Conservation (phyloP, 2,888 invertebrate species). For the Synergus japonicus region DNA sequence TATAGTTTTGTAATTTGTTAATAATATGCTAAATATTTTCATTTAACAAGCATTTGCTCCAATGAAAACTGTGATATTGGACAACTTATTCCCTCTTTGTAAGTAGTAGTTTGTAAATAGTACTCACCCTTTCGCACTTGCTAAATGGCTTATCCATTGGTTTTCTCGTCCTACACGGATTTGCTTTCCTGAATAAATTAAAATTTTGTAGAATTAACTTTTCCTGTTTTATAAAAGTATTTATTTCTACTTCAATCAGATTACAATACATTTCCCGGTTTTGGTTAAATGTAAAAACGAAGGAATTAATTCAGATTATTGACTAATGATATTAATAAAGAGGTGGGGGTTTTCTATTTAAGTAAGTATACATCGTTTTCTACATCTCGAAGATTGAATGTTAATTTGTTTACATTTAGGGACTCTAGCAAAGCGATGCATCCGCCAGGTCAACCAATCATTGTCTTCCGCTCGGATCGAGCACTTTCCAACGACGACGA, state of each 20-base stretch:
- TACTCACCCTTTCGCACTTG: slow-evolving; percentile 1
- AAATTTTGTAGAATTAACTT: neutral
- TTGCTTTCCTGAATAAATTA: neutral
- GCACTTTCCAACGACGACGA: slow-evolving; percentile 89
- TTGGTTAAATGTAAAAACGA: neutral
- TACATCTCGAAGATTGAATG: neutral
- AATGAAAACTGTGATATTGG: slow-evolving; percentile 74
- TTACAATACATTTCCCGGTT: too few relatives aligned
- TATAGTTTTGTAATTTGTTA: slow-evolving; percentile 10
- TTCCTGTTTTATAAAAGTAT: neutral
- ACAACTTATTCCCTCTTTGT: slow-evolving; percentile 70
- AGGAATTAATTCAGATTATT: neutral
- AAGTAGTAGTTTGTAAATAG: slow-evolving; percentile 62
- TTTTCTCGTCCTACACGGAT: neutral
- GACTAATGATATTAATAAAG: neutral
- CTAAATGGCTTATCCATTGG: neutral
- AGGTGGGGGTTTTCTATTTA: neutral
- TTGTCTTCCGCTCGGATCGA: slow-evolving; percentile 90
- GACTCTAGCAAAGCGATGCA: slow-evolving; percentile 90
- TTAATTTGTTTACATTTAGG: slow-evolving; percentile 52
- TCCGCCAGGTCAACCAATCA: slow-evolving; percentile 88
- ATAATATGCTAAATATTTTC: slow-evolving; percentile 57
- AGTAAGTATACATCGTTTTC: neutral
- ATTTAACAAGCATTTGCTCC: slow-evolving; percentile 74
- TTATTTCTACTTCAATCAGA: too few relatives aligned